Evolutionary conservation across 2,888 invertebrate genomes (phyloP).

Genomic region (Ganaspis brasiliensis): DNA sequence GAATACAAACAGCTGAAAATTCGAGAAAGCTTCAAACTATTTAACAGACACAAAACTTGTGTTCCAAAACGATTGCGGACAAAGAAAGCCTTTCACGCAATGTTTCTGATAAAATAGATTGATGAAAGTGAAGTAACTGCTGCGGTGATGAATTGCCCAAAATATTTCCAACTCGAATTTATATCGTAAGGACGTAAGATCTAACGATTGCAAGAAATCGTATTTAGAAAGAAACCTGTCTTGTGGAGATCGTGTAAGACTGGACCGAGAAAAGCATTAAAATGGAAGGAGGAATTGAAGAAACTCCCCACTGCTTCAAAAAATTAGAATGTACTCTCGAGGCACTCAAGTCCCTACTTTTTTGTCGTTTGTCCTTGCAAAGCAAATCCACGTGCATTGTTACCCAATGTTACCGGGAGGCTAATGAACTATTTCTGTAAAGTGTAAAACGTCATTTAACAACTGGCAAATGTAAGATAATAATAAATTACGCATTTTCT

Average conservation of each 20-base stretch:
- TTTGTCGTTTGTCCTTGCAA: slow-evolving; percentile 26
- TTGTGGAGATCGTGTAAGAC: slow-evolving; percentile 32
- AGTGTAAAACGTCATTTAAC: neutral
- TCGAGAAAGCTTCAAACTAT: neutral
- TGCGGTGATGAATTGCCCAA: slow-evolving; percentile 7
- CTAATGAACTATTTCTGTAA: slow-evolving; percentile 23
- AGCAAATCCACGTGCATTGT: slow-evolving; percentile 36
- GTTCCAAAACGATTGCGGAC: slow-evolving; percentile 33
- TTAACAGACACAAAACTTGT: slow-evolving; percentile 7
- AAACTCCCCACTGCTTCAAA: slow-evolving; percentile 38
- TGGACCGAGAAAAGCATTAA: slow-evolving; percentile 17
- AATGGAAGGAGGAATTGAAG: slow-evolving; percentile 31
- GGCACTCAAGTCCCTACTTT: slow-evolving; percentile 15
- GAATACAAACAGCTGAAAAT: too few relatives aligned
- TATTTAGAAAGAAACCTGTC: slow-evolving; percentile 41
- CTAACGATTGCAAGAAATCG: neutral
- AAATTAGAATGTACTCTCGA: slow-evolving; percentile 38
- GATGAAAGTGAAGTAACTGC: neutral
- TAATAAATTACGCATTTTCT: neutral
- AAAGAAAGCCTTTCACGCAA: slow-evolving; percentile 20
- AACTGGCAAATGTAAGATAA: too few relatives aligned
- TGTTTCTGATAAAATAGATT: slow-evolving; percentile 29
- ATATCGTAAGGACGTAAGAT: neutral
- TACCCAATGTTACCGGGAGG: slow-evolving; percentile 28
- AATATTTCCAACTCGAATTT: slow-evolving; percentile 9